phyloP scores from a whole-genome alignment of 2,797 vertebrate species.

The Somateria mollissima region DNA sequence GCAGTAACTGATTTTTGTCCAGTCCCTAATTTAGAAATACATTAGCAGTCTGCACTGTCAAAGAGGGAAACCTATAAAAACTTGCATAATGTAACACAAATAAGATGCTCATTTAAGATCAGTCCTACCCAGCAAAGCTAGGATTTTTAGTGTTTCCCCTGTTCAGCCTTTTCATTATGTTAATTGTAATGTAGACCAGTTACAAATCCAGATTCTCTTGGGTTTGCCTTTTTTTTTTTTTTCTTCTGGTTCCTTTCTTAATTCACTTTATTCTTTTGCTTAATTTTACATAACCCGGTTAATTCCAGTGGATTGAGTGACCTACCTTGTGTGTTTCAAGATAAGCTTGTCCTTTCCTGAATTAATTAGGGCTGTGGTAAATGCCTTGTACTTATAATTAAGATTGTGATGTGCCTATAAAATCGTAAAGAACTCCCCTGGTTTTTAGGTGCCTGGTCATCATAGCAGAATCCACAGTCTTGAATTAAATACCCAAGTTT shows the following conservation, averaged over 20 bases:
- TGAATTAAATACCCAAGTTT: not conserved
- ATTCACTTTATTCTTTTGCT: not conserved
- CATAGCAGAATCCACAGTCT: not conserved
- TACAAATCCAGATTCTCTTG: not conserved
- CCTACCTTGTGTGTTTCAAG: not conserved
- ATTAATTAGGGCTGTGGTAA: constrained; percentile 17
- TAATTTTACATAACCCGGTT: constrained; percentile 26
- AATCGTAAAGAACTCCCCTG: not conserved
- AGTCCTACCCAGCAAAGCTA: not conserved
- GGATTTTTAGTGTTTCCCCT: not conserved
- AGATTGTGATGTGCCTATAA: not conserved
- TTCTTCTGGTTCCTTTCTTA: not conserved
- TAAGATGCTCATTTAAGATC: not conserved
- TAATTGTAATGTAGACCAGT: not conserved
- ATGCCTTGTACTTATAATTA: not conserved
- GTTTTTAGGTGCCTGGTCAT: not conserved
- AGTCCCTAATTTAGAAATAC: not conserved
- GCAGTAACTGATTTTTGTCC: not conserved
- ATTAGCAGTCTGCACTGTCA: not conserved
- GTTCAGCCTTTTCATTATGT: not conserved
- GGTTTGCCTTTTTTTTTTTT: not conserved
- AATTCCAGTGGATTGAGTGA: not conserved
- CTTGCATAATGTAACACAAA: not conserved
- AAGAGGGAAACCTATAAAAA: not conserved
- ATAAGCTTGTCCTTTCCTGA: not conserved